These are phyloP conservation scores for Drosophila emarginata DNA, from an alignment of 2,888 invertebrate species.

Conservation along the genomic window DNA sequence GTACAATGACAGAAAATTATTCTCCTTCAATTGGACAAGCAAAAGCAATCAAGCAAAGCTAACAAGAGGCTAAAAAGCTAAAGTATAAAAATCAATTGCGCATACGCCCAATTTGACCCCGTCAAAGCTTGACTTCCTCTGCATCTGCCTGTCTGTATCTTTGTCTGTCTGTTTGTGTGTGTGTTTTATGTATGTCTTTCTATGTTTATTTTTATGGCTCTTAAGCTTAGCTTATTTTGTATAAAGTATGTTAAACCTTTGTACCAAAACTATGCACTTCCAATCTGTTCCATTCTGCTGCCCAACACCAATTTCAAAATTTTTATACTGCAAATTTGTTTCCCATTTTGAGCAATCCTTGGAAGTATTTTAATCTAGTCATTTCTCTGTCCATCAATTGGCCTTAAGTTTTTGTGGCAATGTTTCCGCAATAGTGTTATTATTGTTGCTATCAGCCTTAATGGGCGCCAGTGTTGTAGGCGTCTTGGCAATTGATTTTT, in stretches of 20 bases:
- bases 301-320: conserved; percentile 69
- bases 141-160: conserved; percentile 22
- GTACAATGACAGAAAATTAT: conserved; percentile 5
- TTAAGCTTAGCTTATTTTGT: conserved; percentile 48
- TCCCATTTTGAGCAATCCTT: conserved; percentile 40
- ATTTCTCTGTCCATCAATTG: conserved; percentile 48
- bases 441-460: conserved; percentile 62
- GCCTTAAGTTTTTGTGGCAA: conserved; percentile 68
- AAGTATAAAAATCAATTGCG: conserved; percentile 16
- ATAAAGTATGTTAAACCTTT: conserved; percentile 57
- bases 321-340: conserved; percentile 40
- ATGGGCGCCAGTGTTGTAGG: conserved; percentile 26
- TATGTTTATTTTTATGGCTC: conserved; percentile 56
- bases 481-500: conserved; percentile 32
- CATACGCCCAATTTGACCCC: conserved; percentile 38
- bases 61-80: conserved; percentile 7
- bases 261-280: conserved; percentile 61
- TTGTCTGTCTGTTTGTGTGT: conserved; percentile 18
- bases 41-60: conserved; percentile 55
- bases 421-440: conserved; percentile 42
- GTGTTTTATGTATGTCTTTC: conserved; percentile 25
- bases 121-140: conserved; percentile 15
- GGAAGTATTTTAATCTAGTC: conserved; percentile 39
- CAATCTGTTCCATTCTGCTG: conserved; percentile 46
- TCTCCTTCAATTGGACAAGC: conserved; percentile 22